Evolutionary conservation across 2,888 invertebrate genomes (phyloP), one percentile per base, ranked within the genome.

Genomic region (Latrodectus elegans): DNA sequence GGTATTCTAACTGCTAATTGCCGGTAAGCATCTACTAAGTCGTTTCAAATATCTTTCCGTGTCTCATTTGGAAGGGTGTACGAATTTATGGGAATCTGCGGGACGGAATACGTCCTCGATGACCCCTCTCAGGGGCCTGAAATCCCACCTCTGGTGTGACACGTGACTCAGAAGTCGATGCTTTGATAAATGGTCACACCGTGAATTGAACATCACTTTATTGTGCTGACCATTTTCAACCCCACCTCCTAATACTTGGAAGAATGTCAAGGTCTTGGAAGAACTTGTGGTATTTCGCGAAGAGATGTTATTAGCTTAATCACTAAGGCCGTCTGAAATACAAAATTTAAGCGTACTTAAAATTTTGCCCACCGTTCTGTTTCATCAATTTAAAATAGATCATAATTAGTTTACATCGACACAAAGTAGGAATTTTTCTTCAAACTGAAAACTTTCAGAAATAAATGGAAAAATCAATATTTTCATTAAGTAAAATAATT

Each of bases 111-210:
- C 82, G 78, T 78, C 87, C 87, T 83, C 26, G 26, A 73, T 74
- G 87, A 73, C 82, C 87, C 74, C 75, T 88, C 82, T 77, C 82
- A 49, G 70, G 78, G 22, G 79, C 55, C 75, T 74, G 74, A 10
- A 81, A 67, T 80, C 85, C 85, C 76, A 80, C 86, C 76, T 71
- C 73, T 52, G 49, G 49, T 64, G 82, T 26, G 82, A 88, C 87
- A 82, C 78, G 83, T 88, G 87, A 78, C 77, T 73, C 60, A 73
- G 52, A 71, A 73, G 65, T 72, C 53, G 81, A 82, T 70, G 81
- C n/a, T 67, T 60, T 88, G 87, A 88, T 88, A 51, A 88, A 88
- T 88, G 87, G 82, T 72, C 67, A 73, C 68, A 72, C 67, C 53
- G 60, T 83, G 72, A 67, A 72, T 81, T 77, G 81, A 67, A 77